A percentile compares a stretch with the other conserved stretches of the same genome.
These are phyloP conservation scores for Pituophis catenifer DNA, from an alignment of 2,113 vertebrate genomes.

Conservation along the genomic window DNA sequence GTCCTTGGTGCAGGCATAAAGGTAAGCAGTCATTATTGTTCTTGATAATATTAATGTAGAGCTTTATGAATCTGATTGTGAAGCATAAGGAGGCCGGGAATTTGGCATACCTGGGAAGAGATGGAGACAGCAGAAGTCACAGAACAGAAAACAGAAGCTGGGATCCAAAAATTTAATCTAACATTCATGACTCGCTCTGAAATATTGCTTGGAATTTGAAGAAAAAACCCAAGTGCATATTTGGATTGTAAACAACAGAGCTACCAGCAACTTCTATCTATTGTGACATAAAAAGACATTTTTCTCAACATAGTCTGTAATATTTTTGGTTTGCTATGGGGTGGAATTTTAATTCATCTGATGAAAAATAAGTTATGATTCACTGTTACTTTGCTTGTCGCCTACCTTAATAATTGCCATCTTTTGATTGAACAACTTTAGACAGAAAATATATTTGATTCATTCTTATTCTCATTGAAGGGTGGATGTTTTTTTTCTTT, in stretches of 20 bases:
- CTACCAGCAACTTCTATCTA: background rate
- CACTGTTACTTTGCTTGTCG: slow-evolving; percentile 1
- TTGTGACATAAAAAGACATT: slow-evolving; percentile 15
- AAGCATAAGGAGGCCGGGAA: background rate
- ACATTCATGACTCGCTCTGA: background rate
- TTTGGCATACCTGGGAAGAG: no score
- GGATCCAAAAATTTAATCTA: slow-evolving; percentile 18
- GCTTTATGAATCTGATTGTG: slow-evolving; percentile 9
- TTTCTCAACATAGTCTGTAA: slow-evolving; percentile 26
- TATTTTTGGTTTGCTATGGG: slow-evolving; percentile 14
- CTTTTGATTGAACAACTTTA: background rate
- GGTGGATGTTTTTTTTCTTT: background rate
- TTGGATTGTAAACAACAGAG: background rate
- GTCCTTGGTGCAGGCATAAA: background rate
- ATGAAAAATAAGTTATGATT: slow-evolving; percentile 23
- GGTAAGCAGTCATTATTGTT: slow-evolving; percentile 18
- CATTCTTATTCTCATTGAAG: slow-evolving; percentile 8
- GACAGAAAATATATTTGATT: background rate
- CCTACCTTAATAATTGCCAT: slow-evolving; percentile 1
- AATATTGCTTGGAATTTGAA: background rate
- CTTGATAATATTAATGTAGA: slow-evolving; percentile 12
- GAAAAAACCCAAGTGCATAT: background rate
- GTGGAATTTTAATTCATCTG: slow-evolving; percentile 18
- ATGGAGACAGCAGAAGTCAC: background rate
- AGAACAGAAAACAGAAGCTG: slow-evolving; percentile 20